Evolutionary conservation across 2,888 invertebrate genomes (phyloP).

Genomic region (Steinernema carpocapsae): DNA sequence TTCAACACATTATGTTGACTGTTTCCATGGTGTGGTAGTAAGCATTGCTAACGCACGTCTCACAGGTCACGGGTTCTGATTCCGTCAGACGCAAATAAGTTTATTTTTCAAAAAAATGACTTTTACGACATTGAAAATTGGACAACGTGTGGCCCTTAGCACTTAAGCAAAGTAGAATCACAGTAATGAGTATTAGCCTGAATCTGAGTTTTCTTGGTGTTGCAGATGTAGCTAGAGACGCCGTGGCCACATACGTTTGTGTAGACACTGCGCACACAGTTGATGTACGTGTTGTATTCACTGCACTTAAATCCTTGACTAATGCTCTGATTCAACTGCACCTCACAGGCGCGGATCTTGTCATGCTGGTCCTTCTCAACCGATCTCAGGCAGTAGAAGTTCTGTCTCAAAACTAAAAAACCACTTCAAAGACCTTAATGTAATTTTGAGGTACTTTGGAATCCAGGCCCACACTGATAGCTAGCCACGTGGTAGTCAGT

Average conservation of each 20-base stretch:
- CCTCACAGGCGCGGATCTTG: neutral
- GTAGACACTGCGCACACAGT: neutral
- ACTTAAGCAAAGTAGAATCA: neutral
- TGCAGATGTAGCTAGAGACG: neutral
- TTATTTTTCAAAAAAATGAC: too few species aligned
- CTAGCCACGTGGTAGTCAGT: neutral
- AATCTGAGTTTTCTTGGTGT: neutral
- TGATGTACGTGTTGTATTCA: slow-evolving; percentile 18
- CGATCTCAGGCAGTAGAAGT: slow-evolving; percentile 15
- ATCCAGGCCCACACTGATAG: slow-evolving; percentile 9
- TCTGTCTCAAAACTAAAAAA: neutral
- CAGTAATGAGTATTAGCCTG: slow-evolving; percentile 5
- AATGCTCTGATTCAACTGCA: neutral
- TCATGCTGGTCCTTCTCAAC: neutral
- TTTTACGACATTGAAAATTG: too few species aligned
- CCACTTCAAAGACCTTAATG: neutral
- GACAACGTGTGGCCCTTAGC: too few species aligned
- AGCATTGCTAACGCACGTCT: too few species aligned
- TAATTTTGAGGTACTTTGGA: neutral
- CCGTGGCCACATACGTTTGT: slow-evolving; percentile 4
- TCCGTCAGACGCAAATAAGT: too few species aligned
- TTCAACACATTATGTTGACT: too few species aligned
- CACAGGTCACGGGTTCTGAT: too few species aligned
- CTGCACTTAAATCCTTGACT: neutral
- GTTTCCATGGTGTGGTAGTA: too few species aligned